A percentile compares a stretch with the other conserved stretches of the same genome.
Evolutionary conservation across 1,140 invertebrate species (phyloP).

Genomic region (Zelostemma sp.): DNA sequence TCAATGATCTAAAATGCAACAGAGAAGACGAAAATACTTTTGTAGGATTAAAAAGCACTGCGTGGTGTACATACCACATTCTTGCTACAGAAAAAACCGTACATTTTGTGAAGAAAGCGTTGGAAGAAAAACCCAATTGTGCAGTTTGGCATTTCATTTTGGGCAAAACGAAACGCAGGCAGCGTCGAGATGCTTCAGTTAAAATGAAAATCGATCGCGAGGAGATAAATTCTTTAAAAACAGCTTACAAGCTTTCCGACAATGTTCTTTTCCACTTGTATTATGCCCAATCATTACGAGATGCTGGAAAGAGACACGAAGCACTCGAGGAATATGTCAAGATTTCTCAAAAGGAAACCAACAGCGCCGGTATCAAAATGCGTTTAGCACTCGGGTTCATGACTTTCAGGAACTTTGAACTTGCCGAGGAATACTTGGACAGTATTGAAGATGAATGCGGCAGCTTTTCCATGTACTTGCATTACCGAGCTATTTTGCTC

Average conservation of each 20-base stretch:
- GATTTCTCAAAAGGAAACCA: neutral
- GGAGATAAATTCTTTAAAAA: neutral
- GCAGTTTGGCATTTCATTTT: constrained; percentile 12
- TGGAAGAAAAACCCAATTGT: neutral
- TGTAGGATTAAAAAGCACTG: constrained; percentile 1
- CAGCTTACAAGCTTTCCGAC: neutral
- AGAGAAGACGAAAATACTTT: neutral
- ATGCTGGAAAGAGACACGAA: neutral
- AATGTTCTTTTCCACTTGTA: neutral
- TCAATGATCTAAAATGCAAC: neutral
- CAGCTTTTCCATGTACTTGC: neutral
- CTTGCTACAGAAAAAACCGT: neutral
- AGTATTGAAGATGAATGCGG: neutral
- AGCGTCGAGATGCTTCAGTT: neutral
- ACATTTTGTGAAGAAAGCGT: neutral
- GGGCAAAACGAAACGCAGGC: constrained; percentile 2
- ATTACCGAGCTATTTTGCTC: constrained; percentile 6
- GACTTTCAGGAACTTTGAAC: neutral
- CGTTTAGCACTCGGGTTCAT: constrained; percentile 4
- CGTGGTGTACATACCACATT: neutral
- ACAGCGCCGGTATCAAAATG: neutral
- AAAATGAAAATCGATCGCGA: neutral
- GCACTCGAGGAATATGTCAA: neutral
- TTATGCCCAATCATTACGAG: neutral
- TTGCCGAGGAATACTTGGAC: constrained; percentile 3